Evolutionary conservation across 2,888 invertebrate genomes (phyloP).

Genomic region (Athalia circularis): DNA sequence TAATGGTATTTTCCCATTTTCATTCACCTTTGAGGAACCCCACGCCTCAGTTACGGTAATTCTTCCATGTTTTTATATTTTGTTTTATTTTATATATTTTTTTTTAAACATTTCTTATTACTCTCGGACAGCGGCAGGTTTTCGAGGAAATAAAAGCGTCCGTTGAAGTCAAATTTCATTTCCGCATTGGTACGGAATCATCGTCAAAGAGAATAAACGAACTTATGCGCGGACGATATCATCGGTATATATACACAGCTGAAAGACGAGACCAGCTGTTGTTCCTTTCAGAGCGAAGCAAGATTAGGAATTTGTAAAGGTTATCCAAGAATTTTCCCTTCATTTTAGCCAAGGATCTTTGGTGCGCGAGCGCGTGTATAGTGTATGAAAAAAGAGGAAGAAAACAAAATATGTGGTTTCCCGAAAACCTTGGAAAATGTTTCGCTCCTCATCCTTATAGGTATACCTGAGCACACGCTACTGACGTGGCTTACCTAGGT

Average conservation of each 20-base stretch:
- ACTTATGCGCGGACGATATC: background rate
- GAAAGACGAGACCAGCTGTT: background rate
- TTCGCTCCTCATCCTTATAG: background rate
- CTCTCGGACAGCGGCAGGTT: background rate
- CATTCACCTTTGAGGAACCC: slow-evolving; percentile 1
- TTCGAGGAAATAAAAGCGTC: background rate
- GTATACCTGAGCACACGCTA: too few species aligned
- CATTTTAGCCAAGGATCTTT: too few species aligned
- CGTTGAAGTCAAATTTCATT: background rate
- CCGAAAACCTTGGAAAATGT: slow-evolving; percentile 6
- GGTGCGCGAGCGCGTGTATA: too few species aligned
- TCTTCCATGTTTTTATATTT: slow-evolving; percentile 5
- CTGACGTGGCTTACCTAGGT: background rate
- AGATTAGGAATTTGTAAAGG: background rate
- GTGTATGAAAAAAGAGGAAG: background rate
- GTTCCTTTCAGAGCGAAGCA: too few species aligned
- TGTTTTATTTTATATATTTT: background rate
- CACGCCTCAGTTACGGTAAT: background rate
- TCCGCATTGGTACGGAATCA: background rate
- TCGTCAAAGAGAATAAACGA: background rate
- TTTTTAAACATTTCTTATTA: slow-evolving; percentile 4
- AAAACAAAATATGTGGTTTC: background rate
- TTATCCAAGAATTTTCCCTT: background rate
- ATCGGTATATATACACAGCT: background rate
- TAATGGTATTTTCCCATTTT: slow-evolving; percentile 28